Percentiles rank a stretch among this genome's conserved stretches.
phyloP scores from a whole-genome alignment of 2,113 vertebrate genomes.

The Nycticorax nycticorax region DNA sequence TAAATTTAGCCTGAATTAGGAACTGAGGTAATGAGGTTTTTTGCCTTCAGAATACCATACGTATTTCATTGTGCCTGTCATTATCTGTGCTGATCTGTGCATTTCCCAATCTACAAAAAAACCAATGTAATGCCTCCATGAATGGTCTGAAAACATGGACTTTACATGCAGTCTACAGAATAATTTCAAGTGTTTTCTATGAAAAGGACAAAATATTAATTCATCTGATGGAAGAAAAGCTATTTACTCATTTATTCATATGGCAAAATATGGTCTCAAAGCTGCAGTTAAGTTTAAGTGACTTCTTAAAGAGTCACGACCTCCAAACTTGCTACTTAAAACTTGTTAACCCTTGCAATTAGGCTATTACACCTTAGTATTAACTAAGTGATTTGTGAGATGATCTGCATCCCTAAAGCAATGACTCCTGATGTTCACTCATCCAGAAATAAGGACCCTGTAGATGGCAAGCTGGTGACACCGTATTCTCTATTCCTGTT shows the following conservation, averaged over 20 bases:
- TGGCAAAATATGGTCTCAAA: not conserved
- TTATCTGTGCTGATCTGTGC: not conserved
- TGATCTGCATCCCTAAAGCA: not conserved
- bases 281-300: not conserved
- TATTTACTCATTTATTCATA: not conserved
- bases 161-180: not conserved
- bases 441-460: not conserved
- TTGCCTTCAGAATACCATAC: not conserved
- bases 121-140: rapidly evolving
- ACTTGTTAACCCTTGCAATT: not conserved
- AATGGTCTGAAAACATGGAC: not conserved
- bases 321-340: not conserved
- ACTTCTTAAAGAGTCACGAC: not conserved
- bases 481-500: not conserved
- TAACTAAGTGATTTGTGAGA: not conserved
- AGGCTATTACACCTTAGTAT: not conserved
- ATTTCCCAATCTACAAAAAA: not conserved
- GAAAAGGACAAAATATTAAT: not conserved
- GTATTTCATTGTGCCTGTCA: not conserved
- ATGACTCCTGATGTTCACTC: not conserved
- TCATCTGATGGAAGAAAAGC: not conserved
- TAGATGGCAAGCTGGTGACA: not conserved
- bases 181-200: not conserved
- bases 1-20: not conserved
- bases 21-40: not conserved